Base-by-base conservation (phyloP, 2,797 vertebrate genomes). In the Alfaro cultratus region DNA sequence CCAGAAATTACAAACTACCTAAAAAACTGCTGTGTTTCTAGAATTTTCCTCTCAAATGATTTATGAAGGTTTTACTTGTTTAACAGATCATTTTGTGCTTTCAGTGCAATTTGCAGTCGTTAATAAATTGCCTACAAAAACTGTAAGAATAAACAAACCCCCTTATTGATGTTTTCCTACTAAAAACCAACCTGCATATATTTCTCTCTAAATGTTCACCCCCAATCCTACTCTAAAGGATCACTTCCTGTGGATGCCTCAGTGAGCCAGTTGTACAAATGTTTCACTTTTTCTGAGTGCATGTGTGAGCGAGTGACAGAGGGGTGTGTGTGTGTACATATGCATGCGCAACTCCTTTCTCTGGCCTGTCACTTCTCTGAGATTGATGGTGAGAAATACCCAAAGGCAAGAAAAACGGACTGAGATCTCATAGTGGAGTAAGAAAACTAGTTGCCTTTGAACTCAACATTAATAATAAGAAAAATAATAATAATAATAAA, bases 371-470 rank as follows among this genome's bases (percentile, higher is more conserved):
- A 92, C 86, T 83, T 88, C 82, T 78, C 34, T 0, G 89, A 95
- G 96, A 96, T 96, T 96, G 96, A 96, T 96, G 95, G 94, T 95
- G 94, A 94, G 94, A 95, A 95, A 94, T 95, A 91, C 92, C 90
- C 74, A 73, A 85, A 82, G 67, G 88, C 83, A 76, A 86, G 87
- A 83, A 90, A 92, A 90, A 88, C 85, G 87, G 87, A 88, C 84
- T 75, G 74, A 36, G 3, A 83, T 85, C 80, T 83, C 72, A 86
- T 60, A 78, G 71, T 82, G 78, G 31, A 80, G 70, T 76, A 74
- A 80, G 77, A 92, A 79, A 81, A 80, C 31, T 45, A 39, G 72
- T 18, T 74, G 67, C 67, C 62, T 80, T 43, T 62, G 23, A 73
- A 76, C 15, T 8, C 12, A 74, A n/a, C 26, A 36, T 53, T n/a